Evolutionary conservation across 2,888 invertebrate species (phyloP), one percentile per base, ranked within the genome.

Genomic region (Balanococcus diminutus): DNA sequence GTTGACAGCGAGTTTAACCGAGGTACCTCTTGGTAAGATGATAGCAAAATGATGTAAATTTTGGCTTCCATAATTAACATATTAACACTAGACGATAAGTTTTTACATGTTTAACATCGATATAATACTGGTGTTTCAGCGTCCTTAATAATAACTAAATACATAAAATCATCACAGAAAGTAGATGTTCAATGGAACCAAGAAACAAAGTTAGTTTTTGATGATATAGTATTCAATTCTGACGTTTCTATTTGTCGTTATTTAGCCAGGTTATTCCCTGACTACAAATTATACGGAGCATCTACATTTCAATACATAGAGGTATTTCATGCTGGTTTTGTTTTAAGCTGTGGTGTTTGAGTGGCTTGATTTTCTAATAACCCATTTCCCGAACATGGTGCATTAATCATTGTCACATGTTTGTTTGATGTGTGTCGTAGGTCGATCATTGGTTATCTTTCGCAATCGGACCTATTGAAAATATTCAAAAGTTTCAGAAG

Each of bases 391-490:
- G 1, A 56, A 11, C 19, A 22, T 56, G 19, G 19, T 56, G 67
- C 16, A 67, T 25, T 67, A 67, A 56, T 56, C 56, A 56, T 56
- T 16, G 67, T 67, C 25, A 67, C 28, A n/a, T 81, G 36, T 81
- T 81, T 42, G 25, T 81, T 81, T 81, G 19, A 81, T 31, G 81
- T 75, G 61, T 67, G 56, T 19, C 31, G 39, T 61, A 86, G 86
- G 86, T 86, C n/a, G 86, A 86, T 82, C 86, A 86, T 82, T 86
- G 86, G 86, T 39, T 86, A 46, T 82, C 86, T 4, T 86, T 86
- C 25, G 82, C 67, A 11, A 86, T 86, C 4, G 86, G 82, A 22
- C 46, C 81, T 36, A 28, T 86, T n/a, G 42, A 81, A 39, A 61
- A 86, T 22, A 51, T 6, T 82, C 61, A 42, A 19, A 31, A 39